Base-by-base conservation (phyloP, 2,797 vertebrate genomes). In the Crenuchus spilurus region DNA sequence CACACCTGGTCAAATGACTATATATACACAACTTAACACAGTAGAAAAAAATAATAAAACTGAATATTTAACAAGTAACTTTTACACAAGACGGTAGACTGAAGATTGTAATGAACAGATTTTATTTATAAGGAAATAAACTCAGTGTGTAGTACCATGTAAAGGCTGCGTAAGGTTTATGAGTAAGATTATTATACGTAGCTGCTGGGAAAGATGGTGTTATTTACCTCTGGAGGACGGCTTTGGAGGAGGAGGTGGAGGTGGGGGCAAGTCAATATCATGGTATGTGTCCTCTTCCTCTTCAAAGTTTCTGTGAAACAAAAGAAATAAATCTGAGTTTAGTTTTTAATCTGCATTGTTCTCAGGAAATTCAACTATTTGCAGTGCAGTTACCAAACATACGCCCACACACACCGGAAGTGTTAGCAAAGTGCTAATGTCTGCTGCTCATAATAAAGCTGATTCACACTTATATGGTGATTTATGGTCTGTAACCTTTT, bases 231-330 rank as follows among this genome's bases (percentile, higher is more conserved):
- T 76, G 20, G 49, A 72, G 28, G 52, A 28, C 2, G 48, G 57
- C 44, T 80, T 83, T 16, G 78, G 75, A 26, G 81, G 81, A 3
- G 81, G 72, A 2, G 70, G 76, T 13, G 78, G 77, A 52, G 81
- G 81, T 20, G 78, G 77, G 18, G 81, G 78, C 28, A 83, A 30
- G 1, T 83, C 81, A 3, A 86, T 78, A 31, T 87, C 86, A 41
- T 87, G 81, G 22, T 86, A 86, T 1, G 79, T 84, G 31, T 84
- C 84, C 26, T 81, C 73, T 14, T 84, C 78, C 0, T 49, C 48
- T 6, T 75, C 68, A 4, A 20, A 3, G 10, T 55, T 63, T 63
- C 80, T 82, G 26, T 24, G 42, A 48, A 68, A 70, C 14, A 39
- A 13, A 58, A 64, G 24, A 67, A 37, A 58, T 18, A 18, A 58